Conservation (phyloP, 2,888 invertebrate genomes). For the Callinectes sapidus region DNA sequence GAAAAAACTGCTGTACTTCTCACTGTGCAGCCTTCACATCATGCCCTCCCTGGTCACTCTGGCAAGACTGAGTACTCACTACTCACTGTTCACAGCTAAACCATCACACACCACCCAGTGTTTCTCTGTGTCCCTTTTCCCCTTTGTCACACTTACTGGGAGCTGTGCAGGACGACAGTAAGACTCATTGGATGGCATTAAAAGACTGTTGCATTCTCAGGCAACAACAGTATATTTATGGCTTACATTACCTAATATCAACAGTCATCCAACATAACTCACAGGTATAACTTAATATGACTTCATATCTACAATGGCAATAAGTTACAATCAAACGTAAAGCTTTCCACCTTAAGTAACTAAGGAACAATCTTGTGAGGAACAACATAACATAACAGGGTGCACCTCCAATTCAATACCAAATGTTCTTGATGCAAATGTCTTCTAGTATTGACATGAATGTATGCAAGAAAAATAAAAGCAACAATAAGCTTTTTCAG, state of each 20-base stretch:
- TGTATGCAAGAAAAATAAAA: not conserved
- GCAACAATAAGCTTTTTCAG: not conserved
- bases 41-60: too few species aligned
- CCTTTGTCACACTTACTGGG: too few species aligned
- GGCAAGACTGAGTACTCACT: too few species aligned
- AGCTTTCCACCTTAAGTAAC: not conserved
- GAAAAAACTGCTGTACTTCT: too few species aligned
- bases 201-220: not conserved
- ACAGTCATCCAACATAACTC: not conserved
- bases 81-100: too few species aligned
- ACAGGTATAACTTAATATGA: not conserved
- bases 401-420: conserved; percentile 42
- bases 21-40: too few species aligned
- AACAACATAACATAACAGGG: conserved; percentile 50
- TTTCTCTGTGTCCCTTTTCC: too few species aligned
- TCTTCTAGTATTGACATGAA: not conserved
- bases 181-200: too few species aligned
- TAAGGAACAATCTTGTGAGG: conserved; percentile 46
- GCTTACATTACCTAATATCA: not conserved
- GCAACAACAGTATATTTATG: not conserved
- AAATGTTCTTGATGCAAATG: not conserved
- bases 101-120: too few species aligned
- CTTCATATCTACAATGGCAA: conserved; percentile 10
- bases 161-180: too few species aligned
- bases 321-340: not conserved